phyloP scores from a whole-genome alignment of 2,888 invertebrate genomes.

The Tigriopus californicus region DNA sequence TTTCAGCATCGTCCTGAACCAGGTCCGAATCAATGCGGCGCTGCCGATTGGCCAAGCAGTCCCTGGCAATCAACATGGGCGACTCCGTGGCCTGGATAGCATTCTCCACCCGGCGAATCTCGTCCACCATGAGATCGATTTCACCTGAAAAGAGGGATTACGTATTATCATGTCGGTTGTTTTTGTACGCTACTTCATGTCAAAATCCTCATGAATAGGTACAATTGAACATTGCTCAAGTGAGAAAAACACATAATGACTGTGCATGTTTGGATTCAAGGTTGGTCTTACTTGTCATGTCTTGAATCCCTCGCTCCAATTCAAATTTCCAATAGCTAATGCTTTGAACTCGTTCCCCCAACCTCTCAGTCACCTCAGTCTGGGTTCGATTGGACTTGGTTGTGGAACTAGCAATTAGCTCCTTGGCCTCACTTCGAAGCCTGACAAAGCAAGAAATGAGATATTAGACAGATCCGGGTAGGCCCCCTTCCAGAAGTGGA shows the following conservation, averaged over 20 bases:
- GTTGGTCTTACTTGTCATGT: neutral
- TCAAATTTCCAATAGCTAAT: conserved; percentile 13
- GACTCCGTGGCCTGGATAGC: conserved; percentile 7
- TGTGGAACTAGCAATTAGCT: neutral
- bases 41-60: conserved; percentile 10
- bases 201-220: too few relatives aligned
- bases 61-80: conserved; percentile 3
- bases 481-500: neutral
- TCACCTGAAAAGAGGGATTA: too few relatives aligned
- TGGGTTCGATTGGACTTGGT: conserved; percentile 5
- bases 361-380: neutral
- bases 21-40: conserved; percentile 10
- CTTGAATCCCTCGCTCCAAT: conserved; percentile 1
- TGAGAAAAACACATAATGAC: too few relatives aligned
- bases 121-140: neutral
- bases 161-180: too few relatives aligned
- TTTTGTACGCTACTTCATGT: too few relatives aligned
- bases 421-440: neutral
- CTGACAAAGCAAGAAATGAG: neutral
- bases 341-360: conserved; percentile 8
- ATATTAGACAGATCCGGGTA: too few relatives aligned
- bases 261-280: too few relatives aligned
- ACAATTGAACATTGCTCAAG: too few relatives aligned
- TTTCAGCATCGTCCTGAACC: conserved; percentile 11
- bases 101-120: conserved; percentile 9